Evolutionary conservation across 2,797 vertebrate species (phyloP).

Genomic region (Lutjanus campechanus): DNA sequence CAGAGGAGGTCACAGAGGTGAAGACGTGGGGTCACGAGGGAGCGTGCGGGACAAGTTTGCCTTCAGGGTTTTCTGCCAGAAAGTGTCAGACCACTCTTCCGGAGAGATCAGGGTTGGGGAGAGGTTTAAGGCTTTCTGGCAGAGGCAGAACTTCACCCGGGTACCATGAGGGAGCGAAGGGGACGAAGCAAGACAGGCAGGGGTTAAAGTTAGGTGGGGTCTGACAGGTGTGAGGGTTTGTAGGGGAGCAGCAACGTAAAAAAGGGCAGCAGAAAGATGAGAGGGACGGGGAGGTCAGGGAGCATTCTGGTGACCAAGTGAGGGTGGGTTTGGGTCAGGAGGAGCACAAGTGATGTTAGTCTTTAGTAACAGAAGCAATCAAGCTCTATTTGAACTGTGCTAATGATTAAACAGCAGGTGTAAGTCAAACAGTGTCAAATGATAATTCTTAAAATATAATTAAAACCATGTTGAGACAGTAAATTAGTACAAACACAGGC

Average conservation of each 20-base stretch:
- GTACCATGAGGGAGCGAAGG: not conserved
- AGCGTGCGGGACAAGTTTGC: too few relatives aligned
- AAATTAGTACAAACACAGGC: constrained; percentile 7
- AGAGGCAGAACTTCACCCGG: too few relatives aligned
- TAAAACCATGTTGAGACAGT: not conserved
- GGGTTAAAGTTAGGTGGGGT: not conserved
- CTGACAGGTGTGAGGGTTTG: not conserved
- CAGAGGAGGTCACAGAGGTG: constrained; percentile 53
- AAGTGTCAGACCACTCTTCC: too few relatives aligned
- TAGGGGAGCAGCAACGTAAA: not conserved
- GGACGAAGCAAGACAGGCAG: not conserved
- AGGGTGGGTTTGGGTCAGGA: constrained; percentile 51
- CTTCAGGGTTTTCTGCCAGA: too few relatives aligned
- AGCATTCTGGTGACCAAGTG: constrained; percentile 36
- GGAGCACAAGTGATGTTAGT: constrained; percentile 56
- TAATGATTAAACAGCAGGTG: constrained; percentile 35
- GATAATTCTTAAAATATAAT: constrained; percentile 14
- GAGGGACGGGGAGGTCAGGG: constrained; percentile 42
- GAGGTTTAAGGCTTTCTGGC: too few relatives aligned
- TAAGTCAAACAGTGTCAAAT: constrained; percentile 3
- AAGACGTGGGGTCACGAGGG: not conserved
- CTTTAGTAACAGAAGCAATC: constrained; percentile 31
- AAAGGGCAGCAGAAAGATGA: constrained; percentile 39
- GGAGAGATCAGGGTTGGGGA: too few relatives aligned
- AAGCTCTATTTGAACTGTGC: constrained; percentile 10